phyloP scores from a whole-genome alignment of 1,140 invertebrate genomes.

The Dolichoris vasculosae region DNA sequence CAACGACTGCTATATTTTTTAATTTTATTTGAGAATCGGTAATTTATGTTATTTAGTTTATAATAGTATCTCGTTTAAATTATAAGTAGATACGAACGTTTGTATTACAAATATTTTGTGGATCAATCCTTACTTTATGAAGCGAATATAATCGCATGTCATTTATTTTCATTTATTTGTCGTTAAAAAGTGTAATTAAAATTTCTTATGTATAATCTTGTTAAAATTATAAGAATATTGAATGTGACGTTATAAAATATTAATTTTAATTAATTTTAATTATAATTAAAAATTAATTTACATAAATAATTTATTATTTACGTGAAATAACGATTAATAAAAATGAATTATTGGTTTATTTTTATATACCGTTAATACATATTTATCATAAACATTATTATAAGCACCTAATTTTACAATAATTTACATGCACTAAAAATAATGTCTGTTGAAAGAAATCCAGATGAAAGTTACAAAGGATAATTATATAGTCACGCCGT shows the following conservation, averaged over 20 bases:
- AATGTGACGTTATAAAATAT: too few relatives aligned
- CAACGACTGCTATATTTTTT: neutral
- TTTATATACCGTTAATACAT: slow-evolving; percentile 48
- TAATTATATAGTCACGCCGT: slow-evolving; percentile 48
- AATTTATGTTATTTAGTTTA: slow-evolving; percentile 38
- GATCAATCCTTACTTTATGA: neutral
- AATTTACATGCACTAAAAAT: slow-evolving; percentile 14
- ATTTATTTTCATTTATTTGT: neutral
- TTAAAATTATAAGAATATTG: neutral
- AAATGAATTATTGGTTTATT: slow-evolving; percentile 41
- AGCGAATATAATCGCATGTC: too few relatives aligned
- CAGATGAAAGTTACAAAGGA: slow-evolving; percentile 49
- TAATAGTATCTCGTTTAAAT: neutral
- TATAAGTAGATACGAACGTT: neutral
- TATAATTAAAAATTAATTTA: neutral
- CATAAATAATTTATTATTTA: neutral
- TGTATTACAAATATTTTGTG: neutral
- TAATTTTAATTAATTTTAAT: too few relatives aligned
- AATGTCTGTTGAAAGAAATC: slow-evolving; percentile 41
- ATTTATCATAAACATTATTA: slow-evolving; percentile 62
- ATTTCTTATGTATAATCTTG: neutral
- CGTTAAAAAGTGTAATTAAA: neutral
- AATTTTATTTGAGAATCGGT: neutral
- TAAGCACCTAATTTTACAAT: slow-evolving; percentile 35
- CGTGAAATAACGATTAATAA: neutral